phyloP scores from a whole-genome alignment of 2,797 vertebrate species.

The Pelodytes ibericus region DNA sequence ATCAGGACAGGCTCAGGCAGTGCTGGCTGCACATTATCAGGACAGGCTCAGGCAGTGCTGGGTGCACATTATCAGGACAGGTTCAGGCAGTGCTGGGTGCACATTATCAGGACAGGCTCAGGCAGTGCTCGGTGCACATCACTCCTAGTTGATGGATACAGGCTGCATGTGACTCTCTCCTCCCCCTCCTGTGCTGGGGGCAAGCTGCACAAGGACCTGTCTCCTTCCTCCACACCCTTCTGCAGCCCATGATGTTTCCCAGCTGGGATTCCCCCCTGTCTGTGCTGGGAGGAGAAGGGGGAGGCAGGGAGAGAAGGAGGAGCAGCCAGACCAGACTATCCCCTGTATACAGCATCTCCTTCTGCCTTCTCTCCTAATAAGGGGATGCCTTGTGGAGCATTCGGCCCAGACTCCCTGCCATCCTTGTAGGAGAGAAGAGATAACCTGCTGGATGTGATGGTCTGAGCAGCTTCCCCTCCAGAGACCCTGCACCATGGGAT shows the following conservation, averaged over 20 bases:
- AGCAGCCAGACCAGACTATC: conserved; percentile 27
- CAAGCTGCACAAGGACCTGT: background rate
- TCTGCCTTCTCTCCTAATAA: conserved; percentile 52
- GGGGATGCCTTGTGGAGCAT: conserved; percentile 43
- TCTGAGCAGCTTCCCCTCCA: conserved; percentile 7
- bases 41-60: no score
- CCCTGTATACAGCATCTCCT: conserved; percentile 34
- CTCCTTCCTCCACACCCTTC: no score
- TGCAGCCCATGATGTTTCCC: conserved; percentile 38
- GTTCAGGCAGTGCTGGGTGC: no score
- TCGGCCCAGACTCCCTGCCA: conserved; percentile 34
- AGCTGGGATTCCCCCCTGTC: conserved; percentile 48
- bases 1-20: no score
- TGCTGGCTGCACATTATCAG: no score
- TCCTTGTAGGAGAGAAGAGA: background rate
- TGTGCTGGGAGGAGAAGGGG: conserved; percentile 12
- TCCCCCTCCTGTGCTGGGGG: background rate
- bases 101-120: no score
- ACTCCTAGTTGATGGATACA: background rate
- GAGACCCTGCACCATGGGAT: conserved; percentile 38
- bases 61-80: no score
- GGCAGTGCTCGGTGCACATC: no score
- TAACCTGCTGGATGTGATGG: background rate
- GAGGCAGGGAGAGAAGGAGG: conserved; percentile 13
- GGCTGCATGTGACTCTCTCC: background rate